These are phyloP conservation scores for Ichneumoninae sp. DNA, from an alignment of 2,888 invertebrate genomes.

Conservation along the genomic window DNA sequence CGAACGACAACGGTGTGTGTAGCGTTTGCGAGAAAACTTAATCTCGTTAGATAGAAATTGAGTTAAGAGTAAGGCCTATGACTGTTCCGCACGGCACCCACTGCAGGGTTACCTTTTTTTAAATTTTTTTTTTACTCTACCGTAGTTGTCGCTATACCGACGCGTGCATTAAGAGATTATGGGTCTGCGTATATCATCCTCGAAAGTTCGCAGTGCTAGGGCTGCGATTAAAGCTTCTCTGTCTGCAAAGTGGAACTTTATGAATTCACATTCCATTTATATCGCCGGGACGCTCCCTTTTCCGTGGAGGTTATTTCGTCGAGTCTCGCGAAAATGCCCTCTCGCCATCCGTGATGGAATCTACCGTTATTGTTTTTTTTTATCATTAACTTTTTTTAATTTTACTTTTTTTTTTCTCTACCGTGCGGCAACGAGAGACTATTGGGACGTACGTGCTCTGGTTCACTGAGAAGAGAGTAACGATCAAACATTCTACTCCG, in stretches of 20 bases:
- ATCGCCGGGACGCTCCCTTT: constrained; percentile 11
- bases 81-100: constrained; percentile 56
- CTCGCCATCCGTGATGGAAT: constrained; percentile 53
- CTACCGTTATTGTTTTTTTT: constrained; percentile 34
- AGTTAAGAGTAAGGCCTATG: constrained; percentile 69
- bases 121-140: constrained; percentile 23
- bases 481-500: constrained; percentile 69
- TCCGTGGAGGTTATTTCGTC: constrained; percentile 15
- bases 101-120: constrained; percentile 53
- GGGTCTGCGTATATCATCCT: constrained; percentile 23
- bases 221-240: constrained; percentile 38
- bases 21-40: constrained; percentile 68
- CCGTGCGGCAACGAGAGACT: not conserved
- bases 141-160: constrained; percentile 28
- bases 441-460: constrained; percentile 31
- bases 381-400: not conserved
- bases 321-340: constrained; percentile 51
- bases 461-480: constrained; percentile 62
- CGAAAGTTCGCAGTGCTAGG: constrained; percentile 47
- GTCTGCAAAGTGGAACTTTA: constrained; percentile 41
- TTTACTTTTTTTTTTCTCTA: not conserved
- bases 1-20: constrained; percentile 37
- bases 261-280: constrained; percentile 54
- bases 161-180: constrained; percentile 57
- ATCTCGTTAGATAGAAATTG: constrained; percentile 72